Evolutionary conservation across 2,797 vertebrate genomes (phyloP).

Genomic region (Ptychobarbus kaznakovi): DNA sequence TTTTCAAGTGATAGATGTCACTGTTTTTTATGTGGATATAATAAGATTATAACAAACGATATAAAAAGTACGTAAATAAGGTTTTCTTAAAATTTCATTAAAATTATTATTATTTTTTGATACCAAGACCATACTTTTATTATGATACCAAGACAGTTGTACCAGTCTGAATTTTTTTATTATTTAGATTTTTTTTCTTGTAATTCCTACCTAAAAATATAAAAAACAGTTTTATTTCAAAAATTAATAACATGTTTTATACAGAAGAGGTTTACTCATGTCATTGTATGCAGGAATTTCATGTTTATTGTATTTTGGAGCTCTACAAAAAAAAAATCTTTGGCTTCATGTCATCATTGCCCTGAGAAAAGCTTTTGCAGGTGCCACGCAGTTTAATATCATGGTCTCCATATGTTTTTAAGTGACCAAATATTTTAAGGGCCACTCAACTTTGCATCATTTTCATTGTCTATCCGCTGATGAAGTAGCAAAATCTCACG

Average conservation of each 20-base stretch:
- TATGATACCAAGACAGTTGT: background rate
- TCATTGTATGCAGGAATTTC: background rate
- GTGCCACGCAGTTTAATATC: background rate
- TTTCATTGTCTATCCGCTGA: background rate
- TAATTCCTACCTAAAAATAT: too few species aligned
- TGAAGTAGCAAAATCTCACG: background rate
- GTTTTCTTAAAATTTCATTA: too few species aligned
- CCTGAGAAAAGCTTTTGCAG: background rate
- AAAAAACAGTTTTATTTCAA: too few species aligned
- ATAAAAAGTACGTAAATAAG: too few species aligned
- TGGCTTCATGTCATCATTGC: background rate
- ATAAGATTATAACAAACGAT: background rate
- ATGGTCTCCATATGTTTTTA: background rate
- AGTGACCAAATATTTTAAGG: too few species aligned
- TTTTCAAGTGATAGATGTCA: too few species aligned
- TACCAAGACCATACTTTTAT: background rate
- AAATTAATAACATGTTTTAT: too few species aligned
- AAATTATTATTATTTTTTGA: too few species aligned
- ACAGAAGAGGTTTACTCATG: background rate
- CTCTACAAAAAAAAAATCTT: background rate
- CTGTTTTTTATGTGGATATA: background rate
- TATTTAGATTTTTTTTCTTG: too few species aligned
- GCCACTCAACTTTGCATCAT: background rate
- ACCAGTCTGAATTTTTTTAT: too few species aligned
- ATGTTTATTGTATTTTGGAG: background rate